phyloP scores from a whole-genome alignment of 2,888 invertebrate species.

The Melanargia galathea region DNA sequence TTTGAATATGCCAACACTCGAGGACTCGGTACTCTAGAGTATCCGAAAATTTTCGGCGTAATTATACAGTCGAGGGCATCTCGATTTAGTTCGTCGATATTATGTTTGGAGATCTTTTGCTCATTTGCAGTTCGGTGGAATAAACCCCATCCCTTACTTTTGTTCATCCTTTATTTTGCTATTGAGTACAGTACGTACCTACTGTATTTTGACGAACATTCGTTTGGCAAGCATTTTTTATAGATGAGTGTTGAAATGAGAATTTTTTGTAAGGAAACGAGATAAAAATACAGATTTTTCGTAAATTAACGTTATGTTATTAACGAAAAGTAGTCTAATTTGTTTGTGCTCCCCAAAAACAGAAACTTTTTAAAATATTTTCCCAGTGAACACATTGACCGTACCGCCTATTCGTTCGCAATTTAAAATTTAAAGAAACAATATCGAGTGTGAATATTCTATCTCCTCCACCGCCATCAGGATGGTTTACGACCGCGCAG shows the following conservation, averaged over 20 bases:
- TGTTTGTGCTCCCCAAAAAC: too few species aligned
- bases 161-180: slow-evolving; percentile 13
- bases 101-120: slow-evolving; percentile 43
- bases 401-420: slow-evolving; percentile 42
- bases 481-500: slow-evolving; percentile 72
- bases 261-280: too few species aligned
- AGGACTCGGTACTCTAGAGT: slow-evolving; percentile 64
- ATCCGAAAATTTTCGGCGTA: slow-evolving; percentile 74
- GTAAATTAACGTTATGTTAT: too few species aligned
- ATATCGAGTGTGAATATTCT: slow-evolving; percentile 75
- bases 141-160: slow-evolving; percentile 13
- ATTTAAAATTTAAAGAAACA: slow-evolving; percentile 80
- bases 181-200: background rate
- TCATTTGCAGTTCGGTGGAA: slow-evolving; percentile 28
- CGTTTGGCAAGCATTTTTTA: background rate
- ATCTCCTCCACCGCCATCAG: slow-evolving; percentile 58
- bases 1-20: slow-evolving; percentile 77
- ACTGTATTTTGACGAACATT: background rate
- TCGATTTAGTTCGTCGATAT: slow-evolving; percentile 55
- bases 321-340: background rate
- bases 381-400: too few species aligned
- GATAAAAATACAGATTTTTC: too few species aligned
- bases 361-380: too few species aligned
- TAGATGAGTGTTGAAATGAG: background rate
- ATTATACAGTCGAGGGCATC: slow-evolving; percentile 62